Conservation (phyloP, 2,113 vertebrate genomes). For the Lates calcarifer region DNA sequence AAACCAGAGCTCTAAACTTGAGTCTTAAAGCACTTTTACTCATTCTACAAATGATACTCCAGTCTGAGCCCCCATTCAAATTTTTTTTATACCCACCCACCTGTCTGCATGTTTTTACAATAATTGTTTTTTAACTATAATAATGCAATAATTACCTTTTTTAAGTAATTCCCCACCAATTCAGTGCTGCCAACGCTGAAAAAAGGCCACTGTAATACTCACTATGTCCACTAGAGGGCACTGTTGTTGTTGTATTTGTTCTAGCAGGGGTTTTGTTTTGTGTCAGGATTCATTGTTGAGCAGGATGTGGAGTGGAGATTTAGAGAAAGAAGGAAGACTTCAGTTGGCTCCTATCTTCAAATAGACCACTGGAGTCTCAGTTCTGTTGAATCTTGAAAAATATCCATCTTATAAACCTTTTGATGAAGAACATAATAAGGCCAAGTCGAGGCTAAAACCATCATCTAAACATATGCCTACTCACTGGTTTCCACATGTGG, state of each 20-base stretch:
- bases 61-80: too few species aligned
- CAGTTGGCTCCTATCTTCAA: background rate
- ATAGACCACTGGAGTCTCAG: background rate
- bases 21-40: too few species aligned
- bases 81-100: too few species aligned
- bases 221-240: conserved; percentile 50
- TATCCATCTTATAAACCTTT: conserved; percentile 1
- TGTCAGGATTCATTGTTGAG: background rate
- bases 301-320: background rate
- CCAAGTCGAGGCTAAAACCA: conserved; percentile 6
- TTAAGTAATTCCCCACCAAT: too few species aligned
- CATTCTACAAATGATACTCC: too few species aligned
- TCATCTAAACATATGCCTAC: conserved; percentile 34
- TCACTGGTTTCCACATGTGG: conserved; percentile 53
- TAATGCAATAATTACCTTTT: too few species aligned
- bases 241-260: conserved; percentile 9
- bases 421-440: background rate
- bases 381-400: background rate
- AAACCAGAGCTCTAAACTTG: too few species aligned
- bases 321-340: background rate
- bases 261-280: background rate
- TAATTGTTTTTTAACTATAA: too few species aligned
- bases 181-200: background rate
- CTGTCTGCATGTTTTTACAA: too few species aligned
- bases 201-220: background rate